phyloP scores from a whole-genome alignment of 2,888 invertebrate species.

The Drosophila prostipennis region DNA sequence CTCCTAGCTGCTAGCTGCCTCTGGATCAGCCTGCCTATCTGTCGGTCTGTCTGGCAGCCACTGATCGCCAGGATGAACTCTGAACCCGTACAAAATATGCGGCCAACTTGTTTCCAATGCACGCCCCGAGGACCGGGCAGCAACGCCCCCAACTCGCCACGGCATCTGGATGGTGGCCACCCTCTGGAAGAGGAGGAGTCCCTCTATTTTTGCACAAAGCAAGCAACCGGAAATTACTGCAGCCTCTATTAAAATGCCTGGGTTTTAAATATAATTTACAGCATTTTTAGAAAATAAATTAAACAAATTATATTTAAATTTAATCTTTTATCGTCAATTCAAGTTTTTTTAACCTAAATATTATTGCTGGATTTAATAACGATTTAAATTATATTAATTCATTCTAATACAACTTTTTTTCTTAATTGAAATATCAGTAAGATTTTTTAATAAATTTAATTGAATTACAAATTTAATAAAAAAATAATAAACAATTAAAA shows the following conservation, averaged over 20 bases:
- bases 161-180: conserved; percentile 45
- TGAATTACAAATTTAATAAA: too few relatives aligned
- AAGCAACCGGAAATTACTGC: not conserved
- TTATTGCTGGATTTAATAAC: too few relatives aligned
- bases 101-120: conserved; percentile 72
- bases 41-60: conserved; percentile 39
- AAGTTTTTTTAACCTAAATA: too few relatives aligned
- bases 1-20: conserved; percentile 24
- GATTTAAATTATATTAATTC: too few relatives aligned
- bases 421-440: too few relatives aligned
- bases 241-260: too few relatives aligned
- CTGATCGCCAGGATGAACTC: conserved; percentile 67
- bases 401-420: too few relatives aligned
- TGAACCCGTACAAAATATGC: conserved; percentile 75
- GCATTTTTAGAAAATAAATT: not conserved
- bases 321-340: too few relatives aligned
- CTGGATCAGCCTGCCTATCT: conserved; percentile 54
- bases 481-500: too few relatives aligned
- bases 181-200: not conserved
- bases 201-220: not conserved
- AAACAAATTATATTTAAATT: not conserved
- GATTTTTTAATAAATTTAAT: too few relatives aligned
- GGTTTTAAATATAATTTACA: not conserved
- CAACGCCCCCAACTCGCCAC: conserved; percentile 67
- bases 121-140: conserved; percentile 66